A percentile compares a stretch with the other conserved stretches of the same genome.
Evolutionary conservation across 2,113 vertebrate species (phyloP).

Genomic region (Pluvialis apricaria): DNA sequence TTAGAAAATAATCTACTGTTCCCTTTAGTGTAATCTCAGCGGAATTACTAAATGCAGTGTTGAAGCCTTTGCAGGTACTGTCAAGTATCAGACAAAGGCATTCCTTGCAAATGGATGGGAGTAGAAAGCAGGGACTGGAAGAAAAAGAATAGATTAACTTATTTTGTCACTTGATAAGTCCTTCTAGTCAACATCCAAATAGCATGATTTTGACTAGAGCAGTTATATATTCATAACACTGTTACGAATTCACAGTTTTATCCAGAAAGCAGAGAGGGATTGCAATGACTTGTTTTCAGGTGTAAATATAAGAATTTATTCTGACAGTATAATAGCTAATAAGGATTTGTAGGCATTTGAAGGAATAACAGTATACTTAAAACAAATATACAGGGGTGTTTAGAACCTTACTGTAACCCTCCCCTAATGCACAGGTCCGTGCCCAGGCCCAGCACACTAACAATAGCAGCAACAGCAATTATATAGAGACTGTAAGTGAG

Average conservation of each 20-base stretch:
- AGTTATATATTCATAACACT: not conserved
- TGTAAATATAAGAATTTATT: not conserved
- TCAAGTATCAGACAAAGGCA: not conserved
- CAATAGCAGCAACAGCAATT: constrained; percentile 15
- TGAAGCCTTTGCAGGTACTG: not conserved
- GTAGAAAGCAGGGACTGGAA: constrained; percentile 1
- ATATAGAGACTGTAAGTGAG: not conserved
- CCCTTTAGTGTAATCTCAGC: constrained; percentile 29
- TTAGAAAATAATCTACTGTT: constrained; percentile 31
- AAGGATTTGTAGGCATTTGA: not conserved
- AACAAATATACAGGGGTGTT: not conserved
- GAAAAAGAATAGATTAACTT: constrained; percentile 4
- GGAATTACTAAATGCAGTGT: constrained; percentile 15
- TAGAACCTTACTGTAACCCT: not conserved
- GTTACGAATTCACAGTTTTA: not conserved
- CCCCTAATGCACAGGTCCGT: not conserved
- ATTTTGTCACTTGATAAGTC: not conserved
- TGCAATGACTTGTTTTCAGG: not conserved
- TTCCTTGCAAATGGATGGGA: not conserved
- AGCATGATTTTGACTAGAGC: not conserved
- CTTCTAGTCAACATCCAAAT: not conserved
- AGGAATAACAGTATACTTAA: not conserved
- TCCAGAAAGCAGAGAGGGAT: not conserved
- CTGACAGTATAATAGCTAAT: not conserved
- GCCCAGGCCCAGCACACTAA: not conserved